Conservation (phyloP, 92 coral and sea anemone species). For the Zoanthus sansibaricus region DNA sequence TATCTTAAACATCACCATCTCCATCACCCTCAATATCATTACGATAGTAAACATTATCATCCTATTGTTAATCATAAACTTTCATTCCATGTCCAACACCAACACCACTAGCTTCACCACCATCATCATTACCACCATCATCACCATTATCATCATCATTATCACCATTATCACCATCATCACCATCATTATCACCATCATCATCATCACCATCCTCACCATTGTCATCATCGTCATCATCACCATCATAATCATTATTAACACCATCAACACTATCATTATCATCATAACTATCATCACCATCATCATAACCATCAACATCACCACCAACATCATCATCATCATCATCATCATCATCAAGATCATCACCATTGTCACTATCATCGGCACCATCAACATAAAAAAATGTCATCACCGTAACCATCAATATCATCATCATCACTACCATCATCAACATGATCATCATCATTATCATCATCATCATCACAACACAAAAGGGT, state of each 20-base stretch:
- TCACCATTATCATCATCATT: not conserved
- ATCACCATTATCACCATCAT: not conserved
- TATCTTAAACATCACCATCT: not conserved
- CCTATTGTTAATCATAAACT: not conserved
- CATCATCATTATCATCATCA: too few species aligned
- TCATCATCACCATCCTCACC: not conserved
- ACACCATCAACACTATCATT: not conserved
- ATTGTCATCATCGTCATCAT: not conserved
- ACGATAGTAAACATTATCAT: not conserved
- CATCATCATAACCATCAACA: too few species aligned
- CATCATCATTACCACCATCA: not conserved
- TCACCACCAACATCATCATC: too few species aligned
- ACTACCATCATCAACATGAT: too few species aligned
- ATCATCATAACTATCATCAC: not conserved
- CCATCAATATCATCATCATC: too few species aligned
- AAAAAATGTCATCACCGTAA: too few species aligned
- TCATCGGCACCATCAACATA: too few species aligned
- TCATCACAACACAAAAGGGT: too few species aligned
- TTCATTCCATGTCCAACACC: not conserved
- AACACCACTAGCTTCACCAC: not conserved
- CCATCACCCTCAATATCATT: not conserved
- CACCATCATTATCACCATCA: not conserved
- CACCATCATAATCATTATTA: not conserved
- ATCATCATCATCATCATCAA: too few species aligned
- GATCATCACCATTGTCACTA: too few species aligned